Evolutionary conservation across 2,888 invertebrate species (phyloP).

Genomic region (Resseliella maxima): DNA sequence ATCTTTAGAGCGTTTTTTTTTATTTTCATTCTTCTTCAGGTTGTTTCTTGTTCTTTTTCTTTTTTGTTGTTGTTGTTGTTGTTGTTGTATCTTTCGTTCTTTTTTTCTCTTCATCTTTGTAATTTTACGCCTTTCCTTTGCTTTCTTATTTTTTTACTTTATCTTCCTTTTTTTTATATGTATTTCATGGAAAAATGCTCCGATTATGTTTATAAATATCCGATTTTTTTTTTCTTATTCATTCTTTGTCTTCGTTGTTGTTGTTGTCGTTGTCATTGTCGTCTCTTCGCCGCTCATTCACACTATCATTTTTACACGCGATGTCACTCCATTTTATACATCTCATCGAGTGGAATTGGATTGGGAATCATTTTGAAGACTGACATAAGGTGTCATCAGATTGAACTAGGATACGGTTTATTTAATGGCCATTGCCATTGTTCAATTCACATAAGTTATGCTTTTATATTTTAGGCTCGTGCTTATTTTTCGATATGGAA

Average conservation of each 20-base stretch:
- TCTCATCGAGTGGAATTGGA: too few species aligned
- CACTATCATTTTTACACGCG: background rate
- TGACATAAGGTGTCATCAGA: constrained; percentile 27
- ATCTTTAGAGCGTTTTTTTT: background rate
- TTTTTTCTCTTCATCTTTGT: too few species aligned
- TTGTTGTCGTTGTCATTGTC: background rate
- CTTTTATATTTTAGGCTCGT: background rate
- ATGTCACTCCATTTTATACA: background rate
- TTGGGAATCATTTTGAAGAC: background rate
- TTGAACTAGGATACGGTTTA: constrained; percentile 23
- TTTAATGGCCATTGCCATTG: constrained; percentile 1
- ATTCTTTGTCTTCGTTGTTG: background rate
- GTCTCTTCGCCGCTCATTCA: too few species aligned
- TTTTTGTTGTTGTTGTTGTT: too few species aligned
- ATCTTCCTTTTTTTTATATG: background rate
- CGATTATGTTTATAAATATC: constrained; percentile 14
- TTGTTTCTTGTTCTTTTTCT: background rate
- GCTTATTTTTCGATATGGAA: background rate
- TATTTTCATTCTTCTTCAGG: too few species aligned
- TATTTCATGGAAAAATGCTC: background rate
- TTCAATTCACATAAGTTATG: constrained; percentile 15
- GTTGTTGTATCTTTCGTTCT: too few species aligned
- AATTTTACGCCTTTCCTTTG: background rate
- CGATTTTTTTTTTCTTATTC: background rate
- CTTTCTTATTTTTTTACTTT: background rate